These are phyloP conservation scores for Poecilia latipinna DNA, from an alignment of 2,113 vertebrate species.

Conservation along the genomic window DNA sequence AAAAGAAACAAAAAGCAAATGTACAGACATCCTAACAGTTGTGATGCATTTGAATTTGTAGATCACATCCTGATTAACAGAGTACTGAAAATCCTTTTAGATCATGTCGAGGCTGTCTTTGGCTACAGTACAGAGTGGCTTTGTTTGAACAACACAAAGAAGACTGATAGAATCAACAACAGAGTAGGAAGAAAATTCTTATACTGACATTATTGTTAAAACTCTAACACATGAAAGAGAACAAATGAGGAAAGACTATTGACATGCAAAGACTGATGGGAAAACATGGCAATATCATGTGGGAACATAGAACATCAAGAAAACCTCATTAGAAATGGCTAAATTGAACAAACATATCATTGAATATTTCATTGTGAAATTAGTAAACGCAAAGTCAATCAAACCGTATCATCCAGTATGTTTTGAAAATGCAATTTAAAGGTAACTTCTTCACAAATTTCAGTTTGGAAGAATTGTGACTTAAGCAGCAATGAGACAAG, in stretches of 20 bases:
- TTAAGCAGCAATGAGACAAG: not conserved
- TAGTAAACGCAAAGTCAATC: not conserved
- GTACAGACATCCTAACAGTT: too few relatives aligned
- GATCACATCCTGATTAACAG: not conserved
- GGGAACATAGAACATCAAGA: not conserved
- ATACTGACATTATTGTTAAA: too few relatives aligned
- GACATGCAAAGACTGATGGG: not conserved
- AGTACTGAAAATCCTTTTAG: conserved; percentile 2
- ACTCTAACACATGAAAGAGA: not conserved
- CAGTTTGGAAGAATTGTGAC: not conserved
- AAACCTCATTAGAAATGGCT: not conserved
- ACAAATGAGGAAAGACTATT: not conserved
- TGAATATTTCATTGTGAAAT: not conserved
- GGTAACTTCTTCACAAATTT: too few relatives aligned
- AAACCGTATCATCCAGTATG: not conserved
- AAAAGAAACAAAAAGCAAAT: too few relatives aligned
- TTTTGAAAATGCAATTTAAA: too few relatives aligned
- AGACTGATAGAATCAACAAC: not conserved
- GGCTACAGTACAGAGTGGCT: conserved; percentile 13
- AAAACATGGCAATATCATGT: not conserved
- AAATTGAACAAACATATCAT: not conserved
- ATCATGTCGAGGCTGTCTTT: conserved; percentile 9
- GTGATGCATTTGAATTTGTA: not conserved
- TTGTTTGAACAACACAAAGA: conserved; percentile 1
- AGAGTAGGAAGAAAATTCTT: not conserved